A percentile compares a stretch with the other conserved stretches of the same genome.
phyloP scores from a whole-genome alignment of 1,140 invertebrate genomes.

The Ceratitis capitata region DNA sequence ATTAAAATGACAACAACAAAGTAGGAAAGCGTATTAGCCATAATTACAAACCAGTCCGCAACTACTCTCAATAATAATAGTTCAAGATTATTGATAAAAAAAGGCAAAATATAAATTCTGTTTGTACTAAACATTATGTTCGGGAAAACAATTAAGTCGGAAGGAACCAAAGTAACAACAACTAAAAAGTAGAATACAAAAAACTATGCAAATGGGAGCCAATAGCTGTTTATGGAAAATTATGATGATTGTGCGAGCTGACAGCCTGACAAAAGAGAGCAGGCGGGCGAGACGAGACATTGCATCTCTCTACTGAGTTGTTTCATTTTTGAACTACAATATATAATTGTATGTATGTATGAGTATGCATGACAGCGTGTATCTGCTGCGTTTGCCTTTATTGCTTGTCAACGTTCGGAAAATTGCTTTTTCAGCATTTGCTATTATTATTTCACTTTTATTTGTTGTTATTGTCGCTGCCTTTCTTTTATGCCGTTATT shows the following conservation, averaged over 20 bases:
- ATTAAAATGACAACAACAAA: not conserved
- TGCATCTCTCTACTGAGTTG: not conserved
- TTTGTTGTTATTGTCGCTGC: not conserved
- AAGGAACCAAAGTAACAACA: not conserved
- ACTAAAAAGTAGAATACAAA: not conserved
- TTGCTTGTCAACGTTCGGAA: conserved; percentile 29
- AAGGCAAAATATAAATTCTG: no score
- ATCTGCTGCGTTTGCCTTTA: not conserved
- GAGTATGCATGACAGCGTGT: not conserved
- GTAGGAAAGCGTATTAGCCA: not conserved
- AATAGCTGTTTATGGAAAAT: conserved; percentile 1
- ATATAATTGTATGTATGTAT: not conserved
- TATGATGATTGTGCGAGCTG: conserved; percentile 10
- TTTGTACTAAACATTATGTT: no score
- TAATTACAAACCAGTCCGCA: no score
- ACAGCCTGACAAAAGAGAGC: not conserved
- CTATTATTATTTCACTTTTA: not conserved
- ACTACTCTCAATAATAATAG: no score
- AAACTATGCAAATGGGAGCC: not conserved
- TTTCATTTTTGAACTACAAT: not conserved
- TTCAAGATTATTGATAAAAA: no score
- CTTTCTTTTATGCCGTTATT: not conserved
- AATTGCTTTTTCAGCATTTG: conserved; percentile 2
- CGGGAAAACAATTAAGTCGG: no score
- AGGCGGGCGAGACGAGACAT: not conserved